Percentiles rank a stretch among this genome's conserved stretches.
Conservation (phyloP, 2,888 invertebrate genomes). For the Petrolisthes manimaculis region DNA sequence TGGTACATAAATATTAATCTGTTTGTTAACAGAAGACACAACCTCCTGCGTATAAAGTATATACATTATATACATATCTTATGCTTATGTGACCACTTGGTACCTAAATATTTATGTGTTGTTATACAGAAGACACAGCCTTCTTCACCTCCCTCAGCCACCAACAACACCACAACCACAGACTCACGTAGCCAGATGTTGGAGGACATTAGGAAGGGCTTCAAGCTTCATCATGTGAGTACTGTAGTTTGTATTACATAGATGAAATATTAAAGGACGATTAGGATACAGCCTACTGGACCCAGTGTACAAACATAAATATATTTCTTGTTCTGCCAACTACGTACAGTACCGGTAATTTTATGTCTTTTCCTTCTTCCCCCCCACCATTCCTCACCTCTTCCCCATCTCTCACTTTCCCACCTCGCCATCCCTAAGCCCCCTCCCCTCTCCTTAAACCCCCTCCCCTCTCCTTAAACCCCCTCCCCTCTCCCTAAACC, state of each 20-base stretch:
- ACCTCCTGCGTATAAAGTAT: background rate
- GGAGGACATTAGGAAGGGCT: background rate
- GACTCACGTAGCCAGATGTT: background rate
- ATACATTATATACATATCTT: background rate
- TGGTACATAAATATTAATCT: no score
- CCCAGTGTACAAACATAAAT: background rate
- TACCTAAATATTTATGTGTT: background rate
- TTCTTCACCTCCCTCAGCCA: background rate
- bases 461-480: background rate
- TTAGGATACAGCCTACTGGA: no score
- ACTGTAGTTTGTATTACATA: background rate
- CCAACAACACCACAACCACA: background rate
- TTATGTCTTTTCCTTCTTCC: background rate
- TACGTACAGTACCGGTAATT: no score
- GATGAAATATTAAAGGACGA: no score
- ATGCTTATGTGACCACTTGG: background rate
- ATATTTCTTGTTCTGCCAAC: background rate
- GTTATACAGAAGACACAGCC: background rate
- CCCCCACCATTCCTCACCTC: background rate
- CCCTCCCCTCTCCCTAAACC: background rate
- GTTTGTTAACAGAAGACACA: background rate
- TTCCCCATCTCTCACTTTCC: background rate
- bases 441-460: background rate
- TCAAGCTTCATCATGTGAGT: constrained; percentile 25
- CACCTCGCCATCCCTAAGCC: background rate